Conservation (phyloP, 2,888 invertebrate species). For the Beris chalybata region DNA sequence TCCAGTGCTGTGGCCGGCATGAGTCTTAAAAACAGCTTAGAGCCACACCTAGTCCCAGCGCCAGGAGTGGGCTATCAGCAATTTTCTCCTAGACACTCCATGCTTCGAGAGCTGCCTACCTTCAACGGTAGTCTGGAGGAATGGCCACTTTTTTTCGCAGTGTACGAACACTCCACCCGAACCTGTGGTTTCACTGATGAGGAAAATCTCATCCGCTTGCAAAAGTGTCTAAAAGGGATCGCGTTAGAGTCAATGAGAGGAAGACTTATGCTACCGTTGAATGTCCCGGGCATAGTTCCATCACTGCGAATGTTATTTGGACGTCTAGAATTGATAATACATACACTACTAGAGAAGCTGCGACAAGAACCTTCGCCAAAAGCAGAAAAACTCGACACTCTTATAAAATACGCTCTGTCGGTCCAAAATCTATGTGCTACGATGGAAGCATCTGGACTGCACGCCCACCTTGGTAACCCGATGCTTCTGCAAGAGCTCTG, state of each 20-base stretch:
- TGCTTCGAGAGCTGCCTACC: no score
- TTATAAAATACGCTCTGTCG: background rate
- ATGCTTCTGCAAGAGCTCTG: background rate
- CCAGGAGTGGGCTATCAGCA: no score
- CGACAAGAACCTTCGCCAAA: background rate
- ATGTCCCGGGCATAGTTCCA: no score
- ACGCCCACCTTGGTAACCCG: background rate
- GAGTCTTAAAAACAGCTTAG: no score
- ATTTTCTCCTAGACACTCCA: background rate
- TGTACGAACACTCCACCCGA: no score
- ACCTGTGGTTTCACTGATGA: no score
- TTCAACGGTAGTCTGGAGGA: no score
- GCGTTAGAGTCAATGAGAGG: slow-evolving; percentile 2
- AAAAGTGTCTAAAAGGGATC: background rate
- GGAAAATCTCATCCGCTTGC: no score
- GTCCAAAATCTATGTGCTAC: background rate
- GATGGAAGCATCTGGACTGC: background rate
- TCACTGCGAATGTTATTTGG: background rate
- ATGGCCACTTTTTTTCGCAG: no score
- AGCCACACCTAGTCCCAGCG: no score
- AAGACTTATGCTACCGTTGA: background rate
- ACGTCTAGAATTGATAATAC: slow-evolving; percentile 9
- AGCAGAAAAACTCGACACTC: background rate
- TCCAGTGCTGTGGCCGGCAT: no score
- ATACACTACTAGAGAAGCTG: background rate